Conservation (phyloP, 2,888 invertebrate species). For the Tricholauxania praeusta region DNA sequence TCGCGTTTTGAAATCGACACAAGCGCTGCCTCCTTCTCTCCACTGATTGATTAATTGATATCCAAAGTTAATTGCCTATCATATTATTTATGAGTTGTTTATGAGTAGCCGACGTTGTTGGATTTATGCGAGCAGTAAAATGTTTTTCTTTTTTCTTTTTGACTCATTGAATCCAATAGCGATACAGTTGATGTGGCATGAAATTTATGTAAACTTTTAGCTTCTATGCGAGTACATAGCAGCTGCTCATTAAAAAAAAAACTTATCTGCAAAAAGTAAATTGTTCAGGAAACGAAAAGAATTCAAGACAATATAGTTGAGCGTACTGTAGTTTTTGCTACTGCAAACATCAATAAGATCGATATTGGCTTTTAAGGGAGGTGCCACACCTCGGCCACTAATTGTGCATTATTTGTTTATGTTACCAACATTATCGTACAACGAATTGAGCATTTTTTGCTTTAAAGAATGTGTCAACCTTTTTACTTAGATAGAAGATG, state of each 20-base stretch:
- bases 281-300: too few relatives aligned
- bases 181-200: slow-evolving; percentile 1
- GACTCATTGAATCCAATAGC: slow-evolving; percentile 7
- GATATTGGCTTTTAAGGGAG: too few relatives aligned
- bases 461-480: too few relatives aligned
- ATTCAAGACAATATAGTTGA: neutral
- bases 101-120: slow-evolving; percentile 42
- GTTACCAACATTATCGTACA: too few relatives aligned
- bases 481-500: too few relatives aligned
- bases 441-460: too few relatives aligned
- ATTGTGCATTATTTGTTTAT: too few relatives aligned
- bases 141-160: neutral
- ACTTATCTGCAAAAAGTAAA: too few relatives aligned
- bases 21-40: slow-evolving; percentile 42
- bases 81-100: slow-evolving; percentile 57
- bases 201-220: slow-evolving; percentile 24
- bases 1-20: slow-evolving; percentile 44
- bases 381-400: too few relatives aligned
- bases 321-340: neutral
- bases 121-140: slow-evolving; percentile 26
- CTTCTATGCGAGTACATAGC: too few relatives aligned
- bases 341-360: neutral
- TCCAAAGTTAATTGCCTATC: slow-evolving; percentile 62
- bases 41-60: slow-evolving; percentile 63
- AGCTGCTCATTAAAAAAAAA: too few relatives aligned